These are phyloP conservation scores for Halichoerus grypus DNA, from an alignment of 2,113 vertebrate genomes.

Conservation along the genomic window DNA sequence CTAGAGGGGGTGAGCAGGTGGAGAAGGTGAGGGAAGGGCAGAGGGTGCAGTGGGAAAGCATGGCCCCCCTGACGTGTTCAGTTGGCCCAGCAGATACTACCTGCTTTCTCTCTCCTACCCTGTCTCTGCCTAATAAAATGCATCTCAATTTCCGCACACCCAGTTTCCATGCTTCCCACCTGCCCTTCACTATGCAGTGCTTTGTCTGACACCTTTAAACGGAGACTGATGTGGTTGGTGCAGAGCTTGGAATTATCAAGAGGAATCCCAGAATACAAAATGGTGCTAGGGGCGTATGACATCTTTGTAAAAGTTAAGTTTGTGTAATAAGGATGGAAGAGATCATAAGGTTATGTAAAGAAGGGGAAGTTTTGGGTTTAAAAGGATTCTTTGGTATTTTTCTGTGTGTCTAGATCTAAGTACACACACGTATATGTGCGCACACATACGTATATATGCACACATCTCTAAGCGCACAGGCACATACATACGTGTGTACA, in stretches of 20 bases:
- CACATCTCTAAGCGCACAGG: background rate
- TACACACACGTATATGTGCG: fast-evolving
- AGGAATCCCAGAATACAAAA: background rate
- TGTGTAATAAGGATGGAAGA: background rate
- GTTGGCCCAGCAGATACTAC: background rate
- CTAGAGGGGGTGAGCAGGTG: background rate
- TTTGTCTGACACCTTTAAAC: background rate
- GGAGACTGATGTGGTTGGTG: background rate
- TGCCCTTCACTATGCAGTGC: background rate
- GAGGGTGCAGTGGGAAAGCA: background rate
- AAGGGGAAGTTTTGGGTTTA: background rate
- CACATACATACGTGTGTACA: fast-evolving
- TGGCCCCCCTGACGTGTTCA: fast-evolving
- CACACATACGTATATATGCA: background rate
- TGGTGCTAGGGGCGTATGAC: background rate
- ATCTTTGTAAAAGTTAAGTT: background rate
- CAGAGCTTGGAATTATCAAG: background rate
- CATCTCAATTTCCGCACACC: background rate
- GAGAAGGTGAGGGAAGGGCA: background rate
- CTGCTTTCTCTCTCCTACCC: background rate
- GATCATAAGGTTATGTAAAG: background rate
- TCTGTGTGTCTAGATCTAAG: background rate
- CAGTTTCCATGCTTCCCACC: background rate
- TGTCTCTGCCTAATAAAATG: background rate
- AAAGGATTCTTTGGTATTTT: background rate